A percentile compares a stretch with the other conserved stretches of the same genome.
These are phyloP conservation scores for Phymatocera aterrima DNA, from an alignment of 2,888 invertebrate genomes.

Conservation along the genomic window DNA sequence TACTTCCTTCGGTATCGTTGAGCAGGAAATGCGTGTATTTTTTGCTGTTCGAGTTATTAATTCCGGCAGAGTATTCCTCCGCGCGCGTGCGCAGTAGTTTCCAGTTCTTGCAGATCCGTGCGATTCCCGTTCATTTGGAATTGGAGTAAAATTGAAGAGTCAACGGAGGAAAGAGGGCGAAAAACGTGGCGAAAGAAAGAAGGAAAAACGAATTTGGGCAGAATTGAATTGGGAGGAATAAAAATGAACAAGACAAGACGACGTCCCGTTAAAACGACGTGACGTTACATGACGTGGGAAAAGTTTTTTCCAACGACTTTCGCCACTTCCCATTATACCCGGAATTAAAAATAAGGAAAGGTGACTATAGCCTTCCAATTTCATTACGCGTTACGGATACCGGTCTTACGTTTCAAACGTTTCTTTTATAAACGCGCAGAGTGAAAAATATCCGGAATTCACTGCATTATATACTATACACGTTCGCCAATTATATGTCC, in stretches of 20 bases:
- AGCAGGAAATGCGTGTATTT: no score
- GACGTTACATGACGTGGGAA: neutral
- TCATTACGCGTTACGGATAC: neutral
- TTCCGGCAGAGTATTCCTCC: neutral
- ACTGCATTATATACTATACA: no score
- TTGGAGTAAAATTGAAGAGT: no score
- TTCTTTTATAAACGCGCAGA: neutral
- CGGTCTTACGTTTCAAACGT: neutral
- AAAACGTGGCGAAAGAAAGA: neutral
- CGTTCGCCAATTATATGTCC: no score
- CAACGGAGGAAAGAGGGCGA: no score
- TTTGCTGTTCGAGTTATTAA: neutral
- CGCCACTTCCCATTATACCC: conserved; percentile 10
- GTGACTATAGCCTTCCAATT: neutral
- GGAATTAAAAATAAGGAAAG: conserved; percentile 21
- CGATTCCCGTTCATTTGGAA: neutral
- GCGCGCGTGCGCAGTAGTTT: neutral
- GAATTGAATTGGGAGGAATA: neutral
- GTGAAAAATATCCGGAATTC: no score
- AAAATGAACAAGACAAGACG: neutral
- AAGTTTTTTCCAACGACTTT: conserved; percentile 20
- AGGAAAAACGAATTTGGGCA: neutral
- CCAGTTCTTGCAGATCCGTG: neutral
- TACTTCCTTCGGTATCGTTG: no score
- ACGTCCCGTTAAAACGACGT: neutral